Percentiles rank a stretch among this genome's conserved stretches.
These are phyloP conservation scores for Tringa solitaria DNA, from an alignment of 2,113 vertebrate genomes.

Conservation along the genomic window DNA sequence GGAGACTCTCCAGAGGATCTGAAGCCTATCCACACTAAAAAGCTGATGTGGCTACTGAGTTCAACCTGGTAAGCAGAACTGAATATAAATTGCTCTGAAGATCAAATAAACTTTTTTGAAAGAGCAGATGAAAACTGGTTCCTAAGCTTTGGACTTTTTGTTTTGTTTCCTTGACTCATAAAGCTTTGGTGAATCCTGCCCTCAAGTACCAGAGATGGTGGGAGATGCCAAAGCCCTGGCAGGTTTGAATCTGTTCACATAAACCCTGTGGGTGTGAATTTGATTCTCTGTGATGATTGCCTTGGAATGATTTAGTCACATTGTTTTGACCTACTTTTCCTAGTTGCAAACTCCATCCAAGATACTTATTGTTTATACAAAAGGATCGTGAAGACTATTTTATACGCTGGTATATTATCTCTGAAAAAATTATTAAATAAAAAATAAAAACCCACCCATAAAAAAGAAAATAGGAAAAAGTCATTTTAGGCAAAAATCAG, in stretches of 20 bases:
- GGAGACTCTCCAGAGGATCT: neutral
- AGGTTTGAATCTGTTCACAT: slow-evolving; percentile 49
- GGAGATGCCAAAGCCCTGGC: slow-evolving; percentile 31
- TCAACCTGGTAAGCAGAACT: neutral
- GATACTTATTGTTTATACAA: neutral
- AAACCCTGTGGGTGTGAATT: slow-evolving; percentile 38
- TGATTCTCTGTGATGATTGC: slow-evolving; percentile 7
- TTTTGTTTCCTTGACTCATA: slow-evolving; percentile 37
- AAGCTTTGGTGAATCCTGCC: slow-evolving; percentile 9
- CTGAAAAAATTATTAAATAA: neutral
- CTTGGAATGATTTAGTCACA: slow-evolving; percentile 44
- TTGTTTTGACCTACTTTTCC: slow-evolving; percentile 45
- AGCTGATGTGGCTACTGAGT: neutral
- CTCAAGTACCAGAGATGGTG: neutral
- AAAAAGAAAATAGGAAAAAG: neutral
- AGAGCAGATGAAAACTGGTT: neutral
- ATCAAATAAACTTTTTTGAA: neutral
- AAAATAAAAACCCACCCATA: no score
- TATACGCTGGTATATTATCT: neutral
- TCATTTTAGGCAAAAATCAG: rapidly evolving
- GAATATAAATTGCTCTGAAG: neutral
- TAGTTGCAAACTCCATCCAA: neutral
- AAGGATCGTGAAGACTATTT: neutral
- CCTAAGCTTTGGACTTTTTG: neutral
- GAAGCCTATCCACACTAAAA: neutral